These are phyloP conservation scores for Eupithecia centaureata DNA, from an alignment of 2,888 invertebrate genomes.

Conservation along the genomic window DNA sequence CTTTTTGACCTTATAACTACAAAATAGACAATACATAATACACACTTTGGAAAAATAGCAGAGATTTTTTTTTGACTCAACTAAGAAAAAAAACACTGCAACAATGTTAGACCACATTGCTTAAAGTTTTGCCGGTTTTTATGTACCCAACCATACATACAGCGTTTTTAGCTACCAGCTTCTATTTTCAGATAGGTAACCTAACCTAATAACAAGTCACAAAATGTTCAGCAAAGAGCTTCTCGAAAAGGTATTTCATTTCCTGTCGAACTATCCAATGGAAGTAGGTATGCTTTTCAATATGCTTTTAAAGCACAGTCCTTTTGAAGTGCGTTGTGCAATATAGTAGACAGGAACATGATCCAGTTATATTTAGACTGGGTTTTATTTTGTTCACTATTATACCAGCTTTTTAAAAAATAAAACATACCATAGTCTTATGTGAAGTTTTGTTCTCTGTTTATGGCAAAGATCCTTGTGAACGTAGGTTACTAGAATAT, in stretches of 20 bases:
- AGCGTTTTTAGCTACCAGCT: not conserved
- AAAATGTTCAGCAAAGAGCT: not conserved
- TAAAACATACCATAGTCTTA: too few species aligned
- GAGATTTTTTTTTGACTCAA: too few species aligned
- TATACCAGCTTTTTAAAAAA: too few species aligned
- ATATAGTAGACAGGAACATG: conserved; percentile 28
- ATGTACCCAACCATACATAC: too few species aligned
- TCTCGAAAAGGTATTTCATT: not conserved
- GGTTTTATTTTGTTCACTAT: not conserved
- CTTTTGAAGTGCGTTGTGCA: conserved; percentile 21
- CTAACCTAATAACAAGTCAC: not conserved
- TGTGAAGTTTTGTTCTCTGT: too few species aligned
- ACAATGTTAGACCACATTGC: too few species aligned
- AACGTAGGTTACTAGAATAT: too few species aligned
- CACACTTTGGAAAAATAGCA: not conserved
- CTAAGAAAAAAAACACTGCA: not conserved
- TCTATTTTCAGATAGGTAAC: not conserved
- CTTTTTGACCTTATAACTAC: conserved; percentile 20
- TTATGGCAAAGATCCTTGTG: too few species aligned
- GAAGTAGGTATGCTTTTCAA: too few species aligned
- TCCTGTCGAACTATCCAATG: not conserved
- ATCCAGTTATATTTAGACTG: not conserved
- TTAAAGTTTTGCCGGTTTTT: too few species aligned
- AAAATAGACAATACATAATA: not conserved
- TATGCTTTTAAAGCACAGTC: conserved; percentile 19